A percentile compares a stretch with the other conserved stretches of the same genome.
Conservation (phyloP, 2,113 vertebrate genomes). For the Lethenteron camtschaticum region DNA sequence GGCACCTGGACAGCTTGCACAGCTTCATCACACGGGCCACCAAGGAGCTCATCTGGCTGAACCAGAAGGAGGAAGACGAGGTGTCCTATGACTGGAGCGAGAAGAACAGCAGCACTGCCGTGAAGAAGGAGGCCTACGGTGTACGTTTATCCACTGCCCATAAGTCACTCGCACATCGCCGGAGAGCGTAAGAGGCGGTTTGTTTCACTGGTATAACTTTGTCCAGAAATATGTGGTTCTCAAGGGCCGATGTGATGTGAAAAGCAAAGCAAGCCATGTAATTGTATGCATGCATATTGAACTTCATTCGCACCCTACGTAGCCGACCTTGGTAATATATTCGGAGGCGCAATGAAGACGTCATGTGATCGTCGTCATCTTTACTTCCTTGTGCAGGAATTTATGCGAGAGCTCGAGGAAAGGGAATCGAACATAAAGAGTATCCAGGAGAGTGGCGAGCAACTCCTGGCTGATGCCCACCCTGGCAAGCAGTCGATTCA, state of each 20-base stretch:
- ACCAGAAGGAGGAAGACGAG: constrained; percentile 91
- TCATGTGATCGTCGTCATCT: no score
- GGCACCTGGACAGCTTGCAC: constrained; percentile 66
- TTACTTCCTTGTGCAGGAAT: constrained; percentile 30
- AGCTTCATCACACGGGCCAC: constrained; percentile 66
- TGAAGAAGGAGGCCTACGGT: constrained; percentile 55
- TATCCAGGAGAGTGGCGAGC: constrained; percentile 59
- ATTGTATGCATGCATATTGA: no score
- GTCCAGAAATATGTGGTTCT: no score
- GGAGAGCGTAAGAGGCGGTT: no score
- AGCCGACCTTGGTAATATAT: no score
- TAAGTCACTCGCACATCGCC: no score
- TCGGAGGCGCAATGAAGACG: no score
- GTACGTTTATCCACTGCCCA: constrained; percentile 26
- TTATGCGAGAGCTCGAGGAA: constrained; percentile 51
- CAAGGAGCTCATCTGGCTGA: constrained; percentile 86
- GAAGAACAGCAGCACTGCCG: constrained; percentile 44
- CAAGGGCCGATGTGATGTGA: no score
- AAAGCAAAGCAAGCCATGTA: no score
- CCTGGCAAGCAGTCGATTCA: constrained; percentile 84
- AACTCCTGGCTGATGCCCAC: constrained; percentile 67
- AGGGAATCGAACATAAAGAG: constrained; percentile 59
- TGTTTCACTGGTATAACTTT: no score
- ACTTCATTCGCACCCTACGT: no score
- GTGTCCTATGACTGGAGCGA: constrained; percentile 90